Evolutionary conservation across 2,113 vertebrate species (phyloP), one percentile per base, ranked within the genome.

Genomic region (Monarcha castaneiventris): DNA sequence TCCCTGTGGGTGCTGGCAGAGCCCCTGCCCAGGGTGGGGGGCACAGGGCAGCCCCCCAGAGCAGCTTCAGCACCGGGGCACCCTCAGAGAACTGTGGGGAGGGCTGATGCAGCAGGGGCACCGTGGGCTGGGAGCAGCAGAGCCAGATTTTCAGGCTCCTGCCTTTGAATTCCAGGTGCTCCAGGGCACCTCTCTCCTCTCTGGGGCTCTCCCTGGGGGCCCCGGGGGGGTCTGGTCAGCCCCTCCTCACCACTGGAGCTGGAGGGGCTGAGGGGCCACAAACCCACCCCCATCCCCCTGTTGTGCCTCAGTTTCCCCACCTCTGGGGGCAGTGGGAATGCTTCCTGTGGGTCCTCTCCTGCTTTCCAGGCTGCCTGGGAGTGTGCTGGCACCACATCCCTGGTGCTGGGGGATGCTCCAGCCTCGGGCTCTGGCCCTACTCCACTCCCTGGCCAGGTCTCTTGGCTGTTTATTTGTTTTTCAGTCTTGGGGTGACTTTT

Each of bases 111-210:
- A 82, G 18, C 0, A 0, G n/a, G 64, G 58, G 22, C 74, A 79
- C 48, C 1, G 1, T 0, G 0, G 35, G 27, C 54, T 83, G 91
- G 83, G 43, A 87, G 89, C 69, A 63, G 87, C 77, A 74, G 43
- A 81, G 69, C 46, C 0, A 10, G 96, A 64, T 91, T 94, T 95
- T 81, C 91, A 94, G 76, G 89, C 77, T 96, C 44, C 80, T 77
- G 54, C 20, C 41, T 93, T 87, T 89, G 64, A 75, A 55, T n/a
- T 67, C 21, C 0, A 4, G 33, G 13, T 46, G 76, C 73, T 25
- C 61, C 0, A 0, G 21, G 54, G 91, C 55, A 69, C 41, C 84
- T 56, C 8, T 4, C 72, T 83, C 39, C 18, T 2, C 41, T 62
- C 19, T 41, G 43, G 90, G 56, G 78, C 69, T 90, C 87, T n/a